phyloP scores from a whole-genome alignment of 2,888 invertebrate species.

The Notodonta ziczac region DNA sequence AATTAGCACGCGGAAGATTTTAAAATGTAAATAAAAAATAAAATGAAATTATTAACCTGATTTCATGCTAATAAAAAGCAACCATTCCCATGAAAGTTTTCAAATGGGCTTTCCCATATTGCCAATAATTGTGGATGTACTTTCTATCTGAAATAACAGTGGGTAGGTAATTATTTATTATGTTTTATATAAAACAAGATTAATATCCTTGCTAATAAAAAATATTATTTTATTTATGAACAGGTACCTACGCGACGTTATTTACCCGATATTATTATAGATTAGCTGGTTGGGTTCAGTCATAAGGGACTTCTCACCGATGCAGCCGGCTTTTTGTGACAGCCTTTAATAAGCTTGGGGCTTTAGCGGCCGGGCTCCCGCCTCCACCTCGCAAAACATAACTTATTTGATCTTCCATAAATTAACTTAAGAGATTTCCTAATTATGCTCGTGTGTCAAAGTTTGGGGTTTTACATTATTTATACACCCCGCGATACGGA shows the following conservation, averaged over 20 bases:
- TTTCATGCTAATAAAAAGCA: no score
- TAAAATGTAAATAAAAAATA: no score
- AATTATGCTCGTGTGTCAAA: conserved; percentile 43
- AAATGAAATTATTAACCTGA: no score
- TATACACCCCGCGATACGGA: conserved; percentile 24
- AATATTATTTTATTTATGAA: no score
- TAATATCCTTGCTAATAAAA: no score
- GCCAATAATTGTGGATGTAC: no score
- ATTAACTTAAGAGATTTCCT: conserved; percentile 44
- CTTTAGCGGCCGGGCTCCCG: conserved; percentile 52
- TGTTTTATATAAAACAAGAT: no score
- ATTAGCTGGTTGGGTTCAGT: conserved; percentile 53
- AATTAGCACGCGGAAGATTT: no score
- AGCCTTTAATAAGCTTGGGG: conserved; percentile 77
- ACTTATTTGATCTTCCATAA: conserved; percentile 53
- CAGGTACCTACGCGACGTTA: conserved; percentile 15
- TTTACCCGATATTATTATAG: conserved; percentile 41
- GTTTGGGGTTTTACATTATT: conserved; percentile 38
- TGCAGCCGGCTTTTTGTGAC: conserved; percentile 70
- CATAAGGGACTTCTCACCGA: conserved; percentile 50
- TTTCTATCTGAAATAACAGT: no score
- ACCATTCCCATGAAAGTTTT: no score
- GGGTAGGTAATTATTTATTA: no score
- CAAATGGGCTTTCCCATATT: no score
- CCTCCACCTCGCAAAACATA: conserved; percentile 53